Evolutionary conservation across 2,888 invertebrate genomes (phyloP).

Genomic region (Diachrysia chrysitis): DNA sequence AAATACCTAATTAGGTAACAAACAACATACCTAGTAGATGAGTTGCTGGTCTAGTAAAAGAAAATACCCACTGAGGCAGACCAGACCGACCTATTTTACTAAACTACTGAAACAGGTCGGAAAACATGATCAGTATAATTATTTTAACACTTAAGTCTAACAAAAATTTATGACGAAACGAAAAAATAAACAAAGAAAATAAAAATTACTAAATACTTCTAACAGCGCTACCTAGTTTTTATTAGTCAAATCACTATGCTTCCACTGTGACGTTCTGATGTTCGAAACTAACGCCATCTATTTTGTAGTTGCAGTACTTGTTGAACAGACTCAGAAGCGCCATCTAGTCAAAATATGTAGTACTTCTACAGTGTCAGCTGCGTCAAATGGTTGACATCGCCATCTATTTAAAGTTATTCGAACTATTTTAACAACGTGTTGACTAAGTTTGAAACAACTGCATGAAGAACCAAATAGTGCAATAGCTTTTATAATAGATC

Average conservation of each 20-base stretch:
- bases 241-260: constrained; percentile 33
- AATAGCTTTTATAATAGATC: neutral
- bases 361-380: neutral
- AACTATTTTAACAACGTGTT: neutral
- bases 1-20: too few relatives aligned
- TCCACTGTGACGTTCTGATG: constrained; percentile 10
- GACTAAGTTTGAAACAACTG: neutral
- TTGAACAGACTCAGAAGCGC: neutral
- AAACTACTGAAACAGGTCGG: too few relatives aligned
- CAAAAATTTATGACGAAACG: too few relatives aligned
- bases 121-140: too few relatives aligned
- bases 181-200: too few relatives aligned
- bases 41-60: too few relatives aligned
- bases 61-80: too few relatives aligned
- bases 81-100: too few relatives aligned
- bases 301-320: fast-evolving
- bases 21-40: too few relatives aligned
- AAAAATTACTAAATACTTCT: neutral
- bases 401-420: neutral
- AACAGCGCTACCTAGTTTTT: constrained; percentile 19
- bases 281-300: constrained; percentile 48
- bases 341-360: neutral
- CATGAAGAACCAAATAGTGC: neutral
- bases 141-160: too few relatives aligned
- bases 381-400: neutral